Conservation (phyloP, 2,113 vertebrate genomes). For the Isurus oxyrinchus region DNA sequence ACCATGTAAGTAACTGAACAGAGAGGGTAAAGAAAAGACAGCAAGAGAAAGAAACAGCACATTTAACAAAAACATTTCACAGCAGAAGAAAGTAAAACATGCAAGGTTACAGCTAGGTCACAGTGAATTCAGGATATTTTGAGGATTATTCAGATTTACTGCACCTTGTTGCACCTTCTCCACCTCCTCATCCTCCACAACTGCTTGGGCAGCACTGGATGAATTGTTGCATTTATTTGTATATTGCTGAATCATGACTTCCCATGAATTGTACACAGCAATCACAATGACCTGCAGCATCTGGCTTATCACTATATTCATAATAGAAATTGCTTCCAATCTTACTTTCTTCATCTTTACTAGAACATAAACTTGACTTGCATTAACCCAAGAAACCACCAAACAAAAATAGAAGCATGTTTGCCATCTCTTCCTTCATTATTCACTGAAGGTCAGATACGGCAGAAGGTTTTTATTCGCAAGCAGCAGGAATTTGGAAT, state of each 20-base stretch:
- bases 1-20: background rate
- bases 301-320: background rate
- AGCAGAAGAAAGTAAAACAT: background rate
- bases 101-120: background rate
- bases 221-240: conserved; percentile 8
- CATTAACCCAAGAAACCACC: background rate
- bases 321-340: background rate
- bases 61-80: background rate
- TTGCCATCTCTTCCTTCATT: background rate
- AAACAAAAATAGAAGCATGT: background rate
- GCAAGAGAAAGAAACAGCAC: background rate
- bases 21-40: background rate
- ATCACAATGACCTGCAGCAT: background rate
- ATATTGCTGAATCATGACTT: background rate
- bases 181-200: background rate
- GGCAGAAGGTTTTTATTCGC: background rate
- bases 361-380: background rate
- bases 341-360: background rate
- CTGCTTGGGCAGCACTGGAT: background rate
- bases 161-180: background rate
- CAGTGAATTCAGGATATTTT: background rate
- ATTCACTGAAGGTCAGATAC: background rate
- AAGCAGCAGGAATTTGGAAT: background rate
- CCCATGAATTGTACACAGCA: background rate
- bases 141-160: background rate